Base-by-base conservation (phyloP, 2,113 vertebrate genomes). In the Brachyhypopomus gauderio region DNA sequence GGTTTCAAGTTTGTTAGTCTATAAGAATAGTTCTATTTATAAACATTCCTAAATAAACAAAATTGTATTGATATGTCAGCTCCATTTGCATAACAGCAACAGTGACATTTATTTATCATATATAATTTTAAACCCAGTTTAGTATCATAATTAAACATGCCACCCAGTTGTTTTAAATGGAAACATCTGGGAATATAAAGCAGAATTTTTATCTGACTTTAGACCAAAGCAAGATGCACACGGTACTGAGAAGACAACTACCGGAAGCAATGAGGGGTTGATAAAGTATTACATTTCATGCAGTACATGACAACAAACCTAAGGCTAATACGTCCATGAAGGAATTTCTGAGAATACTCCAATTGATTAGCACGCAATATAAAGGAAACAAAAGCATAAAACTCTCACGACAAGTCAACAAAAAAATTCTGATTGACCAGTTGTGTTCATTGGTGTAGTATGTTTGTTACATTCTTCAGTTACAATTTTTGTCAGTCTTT, bases 401-500 rank as follows among this genome's bases (percentile, higher is more conserved):
- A 52, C 45, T 52, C 41, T 41, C 45, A 52, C 45, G 12, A 52
- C 12, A 52, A 52, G 45, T 52, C 45, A 52, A 11, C 45, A 52
- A 52, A 52, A 48, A 52, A 52, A 52, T 52, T 52, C 38, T 12
- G 79, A 83, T 69, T 86, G 48, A 73, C 22, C 48, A 41, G 45
- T 66, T 58, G 34, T 72, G 36, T 48, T 36, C 23, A 52, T 30
- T 64, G 14, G 67, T 80, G 71, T 7, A 73, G 52, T 75, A 66
- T n/a, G 66, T 38, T 45, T 75, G 86, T 81, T 85, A 88, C 85
- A 88, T 90, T 91, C 84, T 84, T 85, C 82, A 71, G 19, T 63
- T 67, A 56, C n/a, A 60, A 81, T 55, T 41, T 55, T 71, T 30
- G 55, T 62, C 36, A 69, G 5, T 0, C 56, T 63, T 72, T 56